Evolutionary conservation across 2,888 invertebrate species (phyloP).

Genomic region (Smittia aterrima): DNA sequence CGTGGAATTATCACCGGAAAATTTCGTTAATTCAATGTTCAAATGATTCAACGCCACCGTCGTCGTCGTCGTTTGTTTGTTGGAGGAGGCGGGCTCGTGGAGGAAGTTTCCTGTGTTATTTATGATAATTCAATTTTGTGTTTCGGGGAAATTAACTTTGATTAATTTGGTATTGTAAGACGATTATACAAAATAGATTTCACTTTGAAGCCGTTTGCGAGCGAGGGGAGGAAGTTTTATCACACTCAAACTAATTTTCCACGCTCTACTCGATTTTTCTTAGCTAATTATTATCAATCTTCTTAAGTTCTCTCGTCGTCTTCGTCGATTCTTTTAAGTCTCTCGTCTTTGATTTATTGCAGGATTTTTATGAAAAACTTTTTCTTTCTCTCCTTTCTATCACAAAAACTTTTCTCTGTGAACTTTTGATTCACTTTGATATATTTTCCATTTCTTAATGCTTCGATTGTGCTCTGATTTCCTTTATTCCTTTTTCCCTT

Average conservation of each 20-base stretch:
- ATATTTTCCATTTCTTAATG: background rate
- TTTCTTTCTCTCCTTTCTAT: background rate
- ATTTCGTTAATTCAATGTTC: conserved; percentile 7
- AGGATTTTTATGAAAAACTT: background rate
- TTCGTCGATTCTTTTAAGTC: background rate
- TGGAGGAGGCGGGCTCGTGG: no score
- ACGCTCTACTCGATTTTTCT: background rate
- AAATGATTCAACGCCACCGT: background rate
- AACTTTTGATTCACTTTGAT: conserved; percentile 39
- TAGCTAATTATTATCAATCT: conserved; percentile 24
- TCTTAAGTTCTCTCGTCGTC: background rate
- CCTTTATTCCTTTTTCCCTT: background rate
- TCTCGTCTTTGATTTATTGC: background rate
- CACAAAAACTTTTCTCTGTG: conserved; percentile 28
- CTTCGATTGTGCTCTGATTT: background rate
- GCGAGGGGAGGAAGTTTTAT: background rate
- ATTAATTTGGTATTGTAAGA: conserved; percentile 23
- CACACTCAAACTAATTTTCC: background rate
- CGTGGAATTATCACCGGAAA: conserved; percentile 6
- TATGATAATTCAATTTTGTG: conserved; percentile 28
- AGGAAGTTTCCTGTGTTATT: background rate
- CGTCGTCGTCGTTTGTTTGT: no score
- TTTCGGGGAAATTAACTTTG: conserved; percentile 1
- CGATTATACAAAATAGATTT: conserved; percentile 30
- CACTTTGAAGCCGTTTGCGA: background rate